Evolutionary conservation across 2,113 vertebrate genomes (phyloP), one percentile per base, ranked within the genome.

Genomic region (Polypterus senegalus): DNA sequence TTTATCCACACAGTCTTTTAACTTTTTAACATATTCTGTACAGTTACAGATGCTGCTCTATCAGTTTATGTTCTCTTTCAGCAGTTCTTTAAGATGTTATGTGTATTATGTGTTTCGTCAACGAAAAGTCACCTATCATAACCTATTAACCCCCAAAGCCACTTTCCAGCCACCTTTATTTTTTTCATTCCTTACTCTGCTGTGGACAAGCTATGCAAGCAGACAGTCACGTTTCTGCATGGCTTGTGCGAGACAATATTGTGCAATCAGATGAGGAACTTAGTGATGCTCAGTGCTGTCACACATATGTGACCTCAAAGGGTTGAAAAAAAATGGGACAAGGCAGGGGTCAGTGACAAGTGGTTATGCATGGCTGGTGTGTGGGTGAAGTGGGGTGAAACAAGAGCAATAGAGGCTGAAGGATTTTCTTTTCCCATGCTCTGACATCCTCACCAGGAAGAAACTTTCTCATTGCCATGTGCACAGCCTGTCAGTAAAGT

Each of bases 351-450:
- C 87, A 86, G 74, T 76, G 81, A 85, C 82, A 86, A 89, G 84
- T 83, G 83, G 80, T 81, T 73, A 62, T 69, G 77, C 70, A 66
- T 8, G 6, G 57, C 48, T 65, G 54, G 71, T 66, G 62, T 68
- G 71, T 52, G 74, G 78, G 75, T 81, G 81, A 83, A 88, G 79
- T 80, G 74, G 77, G 81, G 68, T 77, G 81, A 79, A 89, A 86
- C 75, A 81, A 86, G 81, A 76, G 73, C 73, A 65, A 74, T 63
- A 77, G 76, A 84, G 79, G 77, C 61, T 53, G 63, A 66, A 73
- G 70, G 73, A 70, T 78, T 83, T 70, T 77, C 74, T 83, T 89
- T 89, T 87, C 83, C 84, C 82, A 77, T 82, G 81, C 80, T 88
- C 81, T 73, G 68, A 76, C 79, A 79, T 69, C 69, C 73, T 71